Evolutionary conservation across 1,140 invertebrate genomes (phyloP).

Genomic region (Caenorhabditis latens): DNA sequence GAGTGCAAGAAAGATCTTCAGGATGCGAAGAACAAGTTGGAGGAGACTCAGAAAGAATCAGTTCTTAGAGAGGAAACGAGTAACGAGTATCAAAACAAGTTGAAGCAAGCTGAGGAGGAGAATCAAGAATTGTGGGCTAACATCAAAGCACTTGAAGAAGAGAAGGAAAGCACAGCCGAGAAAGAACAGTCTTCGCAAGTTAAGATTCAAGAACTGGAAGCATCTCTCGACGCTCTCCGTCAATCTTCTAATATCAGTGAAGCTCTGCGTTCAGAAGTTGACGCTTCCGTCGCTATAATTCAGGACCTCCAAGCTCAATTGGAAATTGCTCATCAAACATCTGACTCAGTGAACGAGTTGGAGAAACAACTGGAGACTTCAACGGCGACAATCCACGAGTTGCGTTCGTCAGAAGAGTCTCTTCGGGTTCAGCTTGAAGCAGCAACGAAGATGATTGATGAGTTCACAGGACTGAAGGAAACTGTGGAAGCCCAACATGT

Average conservation of each 20-base stretch:
- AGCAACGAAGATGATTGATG: neutral
- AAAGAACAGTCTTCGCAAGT: no score
- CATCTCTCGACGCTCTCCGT: neutral
- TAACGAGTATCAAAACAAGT: no score
- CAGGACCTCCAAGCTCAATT: neutral
- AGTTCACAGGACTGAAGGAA: neutral
- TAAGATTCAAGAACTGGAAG: no score
- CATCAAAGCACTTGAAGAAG: no score
- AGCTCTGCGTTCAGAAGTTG: neutral
- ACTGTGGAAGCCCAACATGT: neutral
- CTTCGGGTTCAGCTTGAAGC: neutral
- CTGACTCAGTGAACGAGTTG: neutral
- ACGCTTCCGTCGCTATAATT: neutral
- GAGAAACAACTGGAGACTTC: neutral
- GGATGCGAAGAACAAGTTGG: no score
- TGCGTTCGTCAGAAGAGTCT: neutral
- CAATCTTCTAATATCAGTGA: neutral
- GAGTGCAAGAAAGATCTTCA: no score
- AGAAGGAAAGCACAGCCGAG: no score
- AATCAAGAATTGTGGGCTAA: no score
- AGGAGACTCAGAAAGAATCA: no score
- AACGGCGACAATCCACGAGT: neutral
- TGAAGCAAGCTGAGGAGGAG: no score
- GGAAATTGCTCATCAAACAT: neutral
- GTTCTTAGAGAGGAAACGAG: no score